phyloP scores from a whole-genome alignment of 2,888 invertebrate species.

The Cryptops parisi region DNA sequence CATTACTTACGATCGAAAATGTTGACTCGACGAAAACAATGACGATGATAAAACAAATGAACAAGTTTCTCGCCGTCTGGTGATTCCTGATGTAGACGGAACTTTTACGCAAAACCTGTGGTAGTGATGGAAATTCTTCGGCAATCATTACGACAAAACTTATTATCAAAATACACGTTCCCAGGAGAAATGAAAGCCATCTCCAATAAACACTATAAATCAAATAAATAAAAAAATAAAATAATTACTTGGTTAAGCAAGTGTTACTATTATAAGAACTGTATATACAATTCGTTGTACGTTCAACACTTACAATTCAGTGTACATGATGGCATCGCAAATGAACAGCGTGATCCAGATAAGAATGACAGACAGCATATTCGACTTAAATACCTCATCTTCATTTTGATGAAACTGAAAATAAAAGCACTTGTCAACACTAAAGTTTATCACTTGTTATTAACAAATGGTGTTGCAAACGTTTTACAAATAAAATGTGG shows the following conservation, averaged over 20 bases:
- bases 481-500: neutral
- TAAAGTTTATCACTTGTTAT: too few species aligned
- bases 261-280: too few species aligned
- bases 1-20: neutral
- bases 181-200: neutral
- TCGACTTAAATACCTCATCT: constrained; percentile 88
- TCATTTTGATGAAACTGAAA: constrained; percentile 59
- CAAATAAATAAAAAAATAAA: neutral
- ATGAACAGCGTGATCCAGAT: constrained; percentile 69
- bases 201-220: neutral
- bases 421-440: too few species aligned
- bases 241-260: too few species aligned
- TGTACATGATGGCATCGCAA: constrained; percentile 25
- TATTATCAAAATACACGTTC: neutral
- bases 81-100: neutral
- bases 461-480: too few species aligned
- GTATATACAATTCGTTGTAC: too few species aligned
- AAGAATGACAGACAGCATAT: constrained; percentile 80
- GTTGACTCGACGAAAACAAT: neutral
- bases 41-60: neutral
- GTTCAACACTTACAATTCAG: constrained; percentile 1
- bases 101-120: neutral
- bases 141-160: neutral
- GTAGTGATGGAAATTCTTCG: neutral
- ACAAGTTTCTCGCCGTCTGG: neutral